These are phyloP conservation scores for Dicrostonyx torquatus DNA, from an alignment of 2,797 vertebrate genomes.

Conservation along the genomic window DNA sequence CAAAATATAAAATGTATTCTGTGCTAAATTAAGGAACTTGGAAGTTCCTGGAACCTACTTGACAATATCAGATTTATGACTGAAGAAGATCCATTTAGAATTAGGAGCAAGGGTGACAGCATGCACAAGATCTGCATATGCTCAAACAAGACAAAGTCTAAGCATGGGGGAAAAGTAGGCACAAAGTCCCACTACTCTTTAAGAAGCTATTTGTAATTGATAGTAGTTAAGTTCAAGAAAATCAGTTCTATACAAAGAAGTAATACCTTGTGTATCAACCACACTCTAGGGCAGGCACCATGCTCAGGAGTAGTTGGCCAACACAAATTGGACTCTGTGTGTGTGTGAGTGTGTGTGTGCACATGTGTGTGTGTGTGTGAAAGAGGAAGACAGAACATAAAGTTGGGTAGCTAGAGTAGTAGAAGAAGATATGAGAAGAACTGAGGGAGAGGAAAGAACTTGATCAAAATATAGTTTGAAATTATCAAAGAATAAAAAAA, in stretches of 20 bases:
- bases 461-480: background rate
- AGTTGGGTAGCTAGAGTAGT: background rate
- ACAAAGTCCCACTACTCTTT: background rate
- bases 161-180: background rate
- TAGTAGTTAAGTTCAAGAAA: background rate
- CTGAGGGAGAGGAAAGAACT: background rate
- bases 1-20: background rate
- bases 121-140: background rate
- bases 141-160: background rate
- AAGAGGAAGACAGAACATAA: background rate
- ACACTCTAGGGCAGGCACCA: background rate
- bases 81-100: constrained; percentile 19
- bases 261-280: background rate
- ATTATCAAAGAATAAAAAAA: background rate
- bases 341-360: background rate
- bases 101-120: background rate
- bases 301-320: background rate
- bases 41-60: background rate
- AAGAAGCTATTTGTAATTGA: background rate
- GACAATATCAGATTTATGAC: background rate
- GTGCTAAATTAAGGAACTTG: background rate
- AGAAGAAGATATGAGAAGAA: background rate
- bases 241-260: background rate
- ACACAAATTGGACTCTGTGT: background rate
- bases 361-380: background rate